Conservation (phyloP, 2,888 invertebrate genomes). For the Drosophila quinaria region DNA sequence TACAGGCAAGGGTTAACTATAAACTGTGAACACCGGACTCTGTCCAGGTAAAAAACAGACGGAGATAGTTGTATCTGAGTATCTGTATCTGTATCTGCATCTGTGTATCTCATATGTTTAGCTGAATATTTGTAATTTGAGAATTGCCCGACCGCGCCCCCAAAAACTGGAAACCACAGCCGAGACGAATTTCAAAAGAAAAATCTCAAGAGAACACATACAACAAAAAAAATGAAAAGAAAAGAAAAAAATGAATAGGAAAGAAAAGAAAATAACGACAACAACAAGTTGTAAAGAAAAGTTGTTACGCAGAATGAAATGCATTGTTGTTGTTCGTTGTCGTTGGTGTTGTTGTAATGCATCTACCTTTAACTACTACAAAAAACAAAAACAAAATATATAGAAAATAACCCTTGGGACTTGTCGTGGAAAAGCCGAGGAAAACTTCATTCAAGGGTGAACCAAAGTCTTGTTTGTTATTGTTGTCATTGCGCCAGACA, state of each 20-base stretch:
- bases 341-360: slow-evolving; percentile 28
- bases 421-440: slow-evolving; percentile 61
- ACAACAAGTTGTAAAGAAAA: slow-evolving; percentile 71
- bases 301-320: slow-evolving; percentile 56
- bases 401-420: slow-evolving; percentile 52
- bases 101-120: slow-evolving; percentile 3
- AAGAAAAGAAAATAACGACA: slow-evolving; percentile 27
- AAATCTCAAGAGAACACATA: slow-evolving; percentile 36
- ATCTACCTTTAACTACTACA: slow-evolving; percentile 14
- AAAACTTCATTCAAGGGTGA: slow-evolving; percentile 60
- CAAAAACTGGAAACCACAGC: slow-evolving; percentile 52
- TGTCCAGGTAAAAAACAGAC: slow-evolving; percentile 46
- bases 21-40: slow-evolving; percentile 1
- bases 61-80: neutral
- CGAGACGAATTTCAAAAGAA: slow-evolving; percentile 60
- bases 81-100: slow-evolving; percentile 8
- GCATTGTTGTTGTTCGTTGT: slow-evolving; percentile 22
- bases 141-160: slow-evolving; percentile 29
- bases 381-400: neutral
- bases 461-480: slow-evolving; percentile 56
- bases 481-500: slow-evolving; percentile 44
- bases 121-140: slow-evolving; percentile 59
- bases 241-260: slow-evolving; percentile 12
- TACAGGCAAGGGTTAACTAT: slow-evolving; percentile 26
- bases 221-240: slow-evolving; percentile 24